These are phyloP conservation scores for Porphyrio hochstetteri DNA, from an alignment of 2,113 vertebrate species.

Conservation along the genomic window DNA sequence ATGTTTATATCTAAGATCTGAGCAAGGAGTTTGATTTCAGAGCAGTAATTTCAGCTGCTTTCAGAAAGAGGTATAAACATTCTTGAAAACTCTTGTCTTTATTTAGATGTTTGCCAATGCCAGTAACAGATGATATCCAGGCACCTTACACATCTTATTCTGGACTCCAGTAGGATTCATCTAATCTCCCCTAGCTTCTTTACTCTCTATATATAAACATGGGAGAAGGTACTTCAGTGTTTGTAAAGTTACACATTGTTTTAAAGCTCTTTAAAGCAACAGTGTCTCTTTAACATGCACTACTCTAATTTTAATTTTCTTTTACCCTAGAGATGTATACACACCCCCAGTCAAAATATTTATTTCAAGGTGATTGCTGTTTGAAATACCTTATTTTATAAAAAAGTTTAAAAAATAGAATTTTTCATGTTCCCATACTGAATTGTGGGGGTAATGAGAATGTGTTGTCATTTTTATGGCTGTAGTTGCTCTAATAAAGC, in stretches of 20 bases:
- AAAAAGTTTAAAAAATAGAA: neutral
- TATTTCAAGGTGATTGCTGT: neutral
- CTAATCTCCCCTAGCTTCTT: neutral
- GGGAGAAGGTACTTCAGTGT: neutral
- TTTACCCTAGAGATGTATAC: neutral
- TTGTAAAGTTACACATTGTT: neutral
- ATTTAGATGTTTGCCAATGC: neutral
- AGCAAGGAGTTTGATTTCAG: neutral
- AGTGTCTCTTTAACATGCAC: neutral
- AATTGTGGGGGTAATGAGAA: neutral
- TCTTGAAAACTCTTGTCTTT: neutral
- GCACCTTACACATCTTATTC: neutral
- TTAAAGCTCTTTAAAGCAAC: neutral
- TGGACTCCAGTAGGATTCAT: neutral
- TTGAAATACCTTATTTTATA: neutral
- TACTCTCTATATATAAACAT: neutral
- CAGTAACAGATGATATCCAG: neutral
- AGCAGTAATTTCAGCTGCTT: neutral
- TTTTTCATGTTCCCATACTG: neutral
- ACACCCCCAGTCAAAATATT: neutral
- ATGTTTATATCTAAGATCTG: neutral
- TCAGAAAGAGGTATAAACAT: neutral
- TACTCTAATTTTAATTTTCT: neutral
- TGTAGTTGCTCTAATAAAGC: neutral
- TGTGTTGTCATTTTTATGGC: neutral